Evolutionary conservation across 1,140 invertebrate species (phyloP).

Genomic region (Octopus sinensis): DNA sequence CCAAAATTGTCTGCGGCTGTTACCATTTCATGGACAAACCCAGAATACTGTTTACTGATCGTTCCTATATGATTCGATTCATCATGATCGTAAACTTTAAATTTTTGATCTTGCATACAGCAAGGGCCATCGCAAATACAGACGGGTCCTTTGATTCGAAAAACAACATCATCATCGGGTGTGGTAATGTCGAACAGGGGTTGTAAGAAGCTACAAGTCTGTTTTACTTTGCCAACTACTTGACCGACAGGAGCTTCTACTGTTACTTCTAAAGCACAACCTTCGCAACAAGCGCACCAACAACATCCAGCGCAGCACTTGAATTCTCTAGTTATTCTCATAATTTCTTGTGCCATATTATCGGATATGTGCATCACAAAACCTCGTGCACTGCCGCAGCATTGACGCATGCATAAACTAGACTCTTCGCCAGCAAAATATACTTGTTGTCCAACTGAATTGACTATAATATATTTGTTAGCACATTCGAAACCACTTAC

Average conservation of each 20-base stretch:
- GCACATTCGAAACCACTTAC: background rate
- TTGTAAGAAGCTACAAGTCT: constrained; percentile 76
- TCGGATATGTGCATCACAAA: background rate
- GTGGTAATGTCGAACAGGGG: constrained; percentile 80
- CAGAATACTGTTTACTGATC: constrained; percentile 46
- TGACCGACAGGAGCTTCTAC: constrained; percentile 56
- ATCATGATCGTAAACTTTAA: constrained; percentile 31
- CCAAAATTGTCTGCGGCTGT: constrained; percentile 48
- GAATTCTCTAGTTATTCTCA: background rate
- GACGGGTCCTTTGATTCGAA: constrained; percentile 41
- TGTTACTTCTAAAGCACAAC: constrained; percentile 30
- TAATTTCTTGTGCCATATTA: background rate
- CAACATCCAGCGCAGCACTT: background rate
- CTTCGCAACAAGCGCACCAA: background rate
- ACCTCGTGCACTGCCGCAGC: background rate
- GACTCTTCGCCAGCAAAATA: background rate
- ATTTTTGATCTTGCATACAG: constrained; percentile 42
- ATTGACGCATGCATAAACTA: background rate
- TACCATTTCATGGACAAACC: constrained; percentile 33
- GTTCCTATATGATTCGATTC: constrained; percentile 33
- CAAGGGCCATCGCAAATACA: constrained; percentile 45
- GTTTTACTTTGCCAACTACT: constrained; percentile 73
- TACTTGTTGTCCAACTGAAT: background rate
- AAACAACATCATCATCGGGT: constrained; percentile 43
- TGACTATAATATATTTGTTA: background rate